Conservation (phyloP, 2,888 invertebrate species). For the Eutolmus rufibarbis region DNA sequence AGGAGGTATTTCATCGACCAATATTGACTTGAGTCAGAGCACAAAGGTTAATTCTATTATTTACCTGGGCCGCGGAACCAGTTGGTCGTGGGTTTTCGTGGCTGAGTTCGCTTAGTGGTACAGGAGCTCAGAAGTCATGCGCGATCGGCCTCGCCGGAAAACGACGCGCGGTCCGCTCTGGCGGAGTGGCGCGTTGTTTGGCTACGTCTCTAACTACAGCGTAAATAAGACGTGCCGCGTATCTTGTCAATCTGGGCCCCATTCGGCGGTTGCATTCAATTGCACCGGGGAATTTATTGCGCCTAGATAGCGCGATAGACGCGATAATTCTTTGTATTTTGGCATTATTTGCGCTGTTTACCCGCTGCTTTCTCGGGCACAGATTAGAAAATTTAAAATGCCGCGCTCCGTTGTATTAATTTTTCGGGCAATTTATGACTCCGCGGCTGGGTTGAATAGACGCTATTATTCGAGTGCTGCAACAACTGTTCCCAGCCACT, state of each 20-base stretch:
- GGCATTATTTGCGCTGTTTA: not conserved
- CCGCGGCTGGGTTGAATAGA: not conserved
- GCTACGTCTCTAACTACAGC: not conserved
- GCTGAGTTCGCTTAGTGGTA: not conserved
- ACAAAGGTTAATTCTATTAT: slow-evolving; percentile 32
- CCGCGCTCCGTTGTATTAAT: not conserved
- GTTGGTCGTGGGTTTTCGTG: slow-evolving; percentile 19
- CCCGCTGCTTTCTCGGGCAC: not conserved
- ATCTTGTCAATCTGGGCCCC: slow-evolving; percentile 26
- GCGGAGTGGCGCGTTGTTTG: not conserved
- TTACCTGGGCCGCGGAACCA: not conserved
- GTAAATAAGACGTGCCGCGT: slow-evolving; percentile 19
- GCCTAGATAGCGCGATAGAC: slow-evolving; percentile 5
- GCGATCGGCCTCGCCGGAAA: not conserved
- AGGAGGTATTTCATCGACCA: slow-evolving; percentile 17
- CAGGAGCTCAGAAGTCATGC: slow-evolving; percentile 25
- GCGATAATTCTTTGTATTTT: slow-evolving; percentile 9
- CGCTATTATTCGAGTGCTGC: not conserved
- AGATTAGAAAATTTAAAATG: not conserved
- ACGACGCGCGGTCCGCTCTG: not conserved
- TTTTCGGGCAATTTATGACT: not conserved
- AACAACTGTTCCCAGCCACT: not conserved
- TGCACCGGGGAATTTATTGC: not conserved
- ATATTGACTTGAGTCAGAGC: slow-evolving; percentile 31
- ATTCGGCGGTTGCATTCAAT: slow-evolving; percentile 24